Evolutionary conservation across 2,113 vertebrate genomes (phyloP).

Genomic region (Lonchura striata): DNA sequence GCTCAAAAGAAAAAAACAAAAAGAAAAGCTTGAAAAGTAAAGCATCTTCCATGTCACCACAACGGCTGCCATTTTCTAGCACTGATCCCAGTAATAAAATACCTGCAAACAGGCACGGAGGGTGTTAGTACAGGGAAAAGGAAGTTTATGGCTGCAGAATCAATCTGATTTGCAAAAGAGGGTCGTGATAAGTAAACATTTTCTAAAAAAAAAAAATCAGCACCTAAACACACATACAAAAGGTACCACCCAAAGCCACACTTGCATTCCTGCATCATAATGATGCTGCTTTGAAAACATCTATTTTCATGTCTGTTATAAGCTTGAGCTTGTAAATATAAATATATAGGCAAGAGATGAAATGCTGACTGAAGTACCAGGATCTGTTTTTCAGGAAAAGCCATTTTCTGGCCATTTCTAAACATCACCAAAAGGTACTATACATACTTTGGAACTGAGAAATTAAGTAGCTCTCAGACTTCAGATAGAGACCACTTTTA

Average conservation of each 20-base stretch:
- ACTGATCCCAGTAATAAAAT: background rate
- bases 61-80: background rate
- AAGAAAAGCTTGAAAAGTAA: background rate
- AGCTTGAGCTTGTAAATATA: background rate
- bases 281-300: background rate
- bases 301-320: background rate
- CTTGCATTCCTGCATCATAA: background rate
- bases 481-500: background rate
- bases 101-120: background rate
- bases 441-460: background rate
- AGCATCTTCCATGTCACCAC: background rate
- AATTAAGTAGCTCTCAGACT: background rate
- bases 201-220: background rate
- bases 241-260: background rate
- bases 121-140: background rate
- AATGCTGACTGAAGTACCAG: background rate
- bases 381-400: background rate
- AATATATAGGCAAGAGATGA: background rate
- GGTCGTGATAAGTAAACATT: background rate
- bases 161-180: background rate
- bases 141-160: background rate
- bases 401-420: too few relatives aligned
- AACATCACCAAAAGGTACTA: background rate
- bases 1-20: background rate
- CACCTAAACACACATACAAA: background rate